phyloP scores from a whole-genome alignment of 2,888 invertebrate genomes.

The Zele albiditarsus region DNA sequence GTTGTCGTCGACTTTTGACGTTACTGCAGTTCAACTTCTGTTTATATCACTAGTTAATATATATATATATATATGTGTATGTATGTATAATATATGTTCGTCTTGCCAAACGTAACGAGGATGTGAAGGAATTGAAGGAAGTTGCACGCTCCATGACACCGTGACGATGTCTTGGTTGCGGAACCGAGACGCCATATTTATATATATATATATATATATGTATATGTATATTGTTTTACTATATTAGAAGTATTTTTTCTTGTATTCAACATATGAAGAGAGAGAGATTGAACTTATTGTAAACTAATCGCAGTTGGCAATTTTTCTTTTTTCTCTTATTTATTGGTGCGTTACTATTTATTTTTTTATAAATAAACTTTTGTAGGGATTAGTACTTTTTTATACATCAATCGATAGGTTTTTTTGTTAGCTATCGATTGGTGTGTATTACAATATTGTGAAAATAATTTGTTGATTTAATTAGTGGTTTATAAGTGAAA shows the following conservation, averaged over 20 bases:
- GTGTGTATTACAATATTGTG: too few species aligned
- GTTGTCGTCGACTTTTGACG: not conserved
- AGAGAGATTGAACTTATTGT: too few species aligned
- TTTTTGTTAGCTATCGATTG: too few species aligned
- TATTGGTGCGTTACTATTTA: too few species aligned
- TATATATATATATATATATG: not conserved
- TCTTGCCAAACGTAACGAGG: conserved; percentile 8
- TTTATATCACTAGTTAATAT: not conserved
- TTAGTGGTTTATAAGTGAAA: too few species aligned
- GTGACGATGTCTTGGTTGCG: conserved; percentile 17
- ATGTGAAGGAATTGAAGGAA: conserved; percentile 20
- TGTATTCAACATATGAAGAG: not conserved
- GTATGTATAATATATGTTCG: not conserved
- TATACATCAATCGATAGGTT: too few species aligned
- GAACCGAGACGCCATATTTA: not conserved
- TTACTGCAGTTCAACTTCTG: not conserved
- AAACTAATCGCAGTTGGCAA: too few species aligned
- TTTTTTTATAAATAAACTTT: too few species aligned
- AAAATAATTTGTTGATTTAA: too few species aligned
- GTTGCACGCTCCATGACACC: conserved; percentile 25
- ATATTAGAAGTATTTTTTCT: not conserved
- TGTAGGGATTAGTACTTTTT: too few species aligned
- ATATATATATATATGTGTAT: not conserved
- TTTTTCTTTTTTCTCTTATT: too few species aligned
- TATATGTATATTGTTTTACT: not conserved